Evolutionary conservation across 2,113 vertebrate genomes (phyloP), one percentile per base, ranked within the genome.

Genomic region (Poecilia latipinna): DNA sequence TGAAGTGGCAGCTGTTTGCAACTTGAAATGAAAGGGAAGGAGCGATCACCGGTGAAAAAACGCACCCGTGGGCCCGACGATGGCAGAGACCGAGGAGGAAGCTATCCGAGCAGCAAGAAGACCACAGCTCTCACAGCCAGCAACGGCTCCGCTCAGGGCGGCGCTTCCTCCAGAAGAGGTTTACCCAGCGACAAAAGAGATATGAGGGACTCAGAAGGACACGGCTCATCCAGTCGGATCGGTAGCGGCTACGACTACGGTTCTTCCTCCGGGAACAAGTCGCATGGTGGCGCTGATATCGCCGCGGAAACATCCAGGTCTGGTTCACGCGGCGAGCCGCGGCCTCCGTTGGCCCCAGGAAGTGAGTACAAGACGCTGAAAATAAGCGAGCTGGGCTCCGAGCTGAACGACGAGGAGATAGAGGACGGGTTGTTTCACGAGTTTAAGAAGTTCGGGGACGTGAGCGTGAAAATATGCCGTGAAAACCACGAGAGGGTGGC

Each of bases 401-500:
- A 96, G 90, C 85, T 99, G 67, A 98, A 95, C 84, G 97, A 99
- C 90, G 98, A 97, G 81, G 97, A 97, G 24, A 95, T 99, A 72
- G 98, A 99, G 86, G 98, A 99, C 84, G 97, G 98, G 0, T 92
- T 99, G 0, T 99, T 99, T 64, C 97, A 98, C 68, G 98, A 99
- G 92, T 99, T 99, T 70, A 99, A 97, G 78, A 97, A 96, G 66
- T 99, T 99, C 62, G 98, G 98, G 0, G 97, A 99, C 69, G 97
- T 99, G 24, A 99, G 98, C 61, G 97, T 99, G 1, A 99, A 99
- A 84, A 98, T 99, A 44, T 95, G 96, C 67, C 95, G 96, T 51
- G 93, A 94, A 70, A 96, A 95, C 81, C 96, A 98, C 26, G 96
- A 97, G 73, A 94, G 97, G 4, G 97, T 98, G 74, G 97, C 98